Evolutionary conservation across 1,140 invertebrate species (phyloP).

Genomic region (Heliconius eleuchia): DNA sequence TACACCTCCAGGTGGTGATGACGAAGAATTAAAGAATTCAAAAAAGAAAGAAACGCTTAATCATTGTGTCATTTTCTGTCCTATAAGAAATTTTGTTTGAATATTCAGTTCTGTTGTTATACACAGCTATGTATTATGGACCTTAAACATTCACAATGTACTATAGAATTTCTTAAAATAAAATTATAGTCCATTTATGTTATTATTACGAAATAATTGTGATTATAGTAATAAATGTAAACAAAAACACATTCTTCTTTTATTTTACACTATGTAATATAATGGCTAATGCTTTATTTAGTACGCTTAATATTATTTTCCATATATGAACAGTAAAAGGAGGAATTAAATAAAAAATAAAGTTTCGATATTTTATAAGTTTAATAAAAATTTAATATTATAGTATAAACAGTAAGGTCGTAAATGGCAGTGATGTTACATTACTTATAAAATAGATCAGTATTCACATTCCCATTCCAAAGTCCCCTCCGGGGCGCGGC

Average conservation of each 20-base stretch:
- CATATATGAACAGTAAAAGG: neutral
- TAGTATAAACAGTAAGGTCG: constrained; percentile 80
- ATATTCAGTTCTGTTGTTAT: neutral
- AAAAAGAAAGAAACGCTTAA: constrained; percentile 18
- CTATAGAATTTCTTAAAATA: constrained; percentile 19
- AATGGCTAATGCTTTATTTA: neutral
- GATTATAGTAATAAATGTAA: constrained; percentile 40
- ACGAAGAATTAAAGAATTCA: neutral
- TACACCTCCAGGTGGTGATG: neutral
- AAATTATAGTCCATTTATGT: constrained; percentile 33
- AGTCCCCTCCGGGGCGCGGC: constrained; percentile 44
- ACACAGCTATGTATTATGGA: neutral
- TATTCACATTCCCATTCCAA: constrained; percentile 58
- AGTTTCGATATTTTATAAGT: constrained; percentile 55
- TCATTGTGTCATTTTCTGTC: constrained; percentile 38
- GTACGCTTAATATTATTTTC: neutral
- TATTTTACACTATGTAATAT: neutral
- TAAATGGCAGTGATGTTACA: constrained; percentile 80
- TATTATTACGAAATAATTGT: constrained; percentile 38
- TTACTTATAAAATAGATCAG: constrained; percentile 42
- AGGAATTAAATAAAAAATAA: constrained; percentile 39
- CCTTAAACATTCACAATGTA: constrained; percentile 9
- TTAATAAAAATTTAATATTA: constrained; percentile 79
- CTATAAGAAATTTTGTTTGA: constrained; percentile 29
- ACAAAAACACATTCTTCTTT: neutral